Base-by-base conservation (phyloP, 2,113 vertebrate species). In the Xiphophorus hellerii region DNA sequence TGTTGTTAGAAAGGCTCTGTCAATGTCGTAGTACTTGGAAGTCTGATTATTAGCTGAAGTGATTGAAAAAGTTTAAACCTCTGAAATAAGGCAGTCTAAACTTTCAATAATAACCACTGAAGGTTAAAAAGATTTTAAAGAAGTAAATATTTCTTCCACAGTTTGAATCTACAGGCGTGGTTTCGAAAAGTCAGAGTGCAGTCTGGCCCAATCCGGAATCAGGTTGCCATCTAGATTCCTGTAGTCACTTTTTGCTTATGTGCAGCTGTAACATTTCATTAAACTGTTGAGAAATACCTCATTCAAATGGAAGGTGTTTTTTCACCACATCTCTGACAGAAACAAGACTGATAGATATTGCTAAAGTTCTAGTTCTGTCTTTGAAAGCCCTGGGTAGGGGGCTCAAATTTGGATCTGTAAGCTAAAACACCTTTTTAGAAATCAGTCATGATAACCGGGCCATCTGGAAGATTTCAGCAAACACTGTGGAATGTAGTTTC, bases 271-370 rank as follows among this genome's bases (percentile, higher is more conserved):
- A 10, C 78, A 27, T 73, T 73, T 73, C 29, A 63, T 70, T n/a
- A 17, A 62, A 58, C 61, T 29, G 1, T 42, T 8, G 76, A 66
- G 74, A 78, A 76, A 62, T 58, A 22, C 11, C 62, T 61, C 61
- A 76, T 60, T 61, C 61, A 76, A 48, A 22, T 22, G 82, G 83
- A 81, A 89, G 85, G 84, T 77, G 85, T 84, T 75, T 64, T 79
- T 84, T 82, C 80, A 76, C 71, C 70, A 74, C 66, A 70, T 73
- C 69, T 51, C 44, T 74, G 73, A 83, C 74, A 73, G 70, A 79
- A 58, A 71, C 31, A 13, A 33, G 30, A 30, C 15, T 69, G 5
- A 2, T 81, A 39, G 62, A 39, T 85, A 83, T 84, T 68, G 70
- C 83, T 84, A 37, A 61, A 62, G 66, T 67, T 74, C 61, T 66